Evolutionary conservation across 1,140 invertebrate genomes (phyloP).

Genomic region (Oedothorax gibbosus): DNA sequence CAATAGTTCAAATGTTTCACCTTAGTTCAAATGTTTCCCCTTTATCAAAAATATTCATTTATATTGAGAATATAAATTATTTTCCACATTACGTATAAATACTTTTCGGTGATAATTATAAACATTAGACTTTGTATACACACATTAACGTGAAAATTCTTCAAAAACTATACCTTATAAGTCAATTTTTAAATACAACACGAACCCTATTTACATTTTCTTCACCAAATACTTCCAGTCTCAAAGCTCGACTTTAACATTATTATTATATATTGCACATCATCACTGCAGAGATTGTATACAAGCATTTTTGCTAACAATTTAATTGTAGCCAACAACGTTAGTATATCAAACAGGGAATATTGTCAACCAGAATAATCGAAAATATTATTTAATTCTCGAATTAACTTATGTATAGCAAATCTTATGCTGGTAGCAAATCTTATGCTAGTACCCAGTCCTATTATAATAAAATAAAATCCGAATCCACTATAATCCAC

Average conservation of each 20-base stretch:
- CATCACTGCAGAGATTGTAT: conserved; percentile 36
- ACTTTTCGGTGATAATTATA: conserved; percentile 17
- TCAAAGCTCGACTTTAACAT: neutral
- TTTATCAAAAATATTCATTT: conserved; percentile 11
- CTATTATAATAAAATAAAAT: too few relatives aligned
- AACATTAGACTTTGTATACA: conserved; percentile 38
- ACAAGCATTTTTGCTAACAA: too few relatives aligned
- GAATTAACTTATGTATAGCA: too few relatives aligned
- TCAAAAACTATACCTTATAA: conserved; percentile 42
- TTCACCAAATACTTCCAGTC: neutral
- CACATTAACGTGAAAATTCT: conserved; percentile 47
- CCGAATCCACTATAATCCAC: too few relatives aligned
- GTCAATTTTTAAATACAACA: conserved; percentile 44
- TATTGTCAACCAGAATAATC: too few relatives aligned
- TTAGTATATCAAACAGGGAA: too few relatives aligned
- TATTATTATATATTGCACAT: conserved; percentile 43
- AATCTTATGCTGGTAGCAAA: too few relatives aligned
- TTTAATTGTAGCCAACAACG: too few relatives aligned
- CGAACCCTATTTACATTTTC: conserved; percentile 47
- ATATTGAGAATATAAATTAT: neutral
- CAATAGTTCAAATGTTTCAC: neutral
- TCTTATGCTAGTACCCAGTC: too few relatives aligned
- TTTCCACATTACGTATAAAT: conserved; percentile 9
- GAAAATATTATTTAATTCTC: too few relatives aligned
- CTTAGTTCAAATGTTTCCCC: neutral